These are phyloP conservation scores for Drosophila flavopinicola DNA, from an alignment of 2,888 invertebrate genomes.

Conservation along the genomic window DNA sequence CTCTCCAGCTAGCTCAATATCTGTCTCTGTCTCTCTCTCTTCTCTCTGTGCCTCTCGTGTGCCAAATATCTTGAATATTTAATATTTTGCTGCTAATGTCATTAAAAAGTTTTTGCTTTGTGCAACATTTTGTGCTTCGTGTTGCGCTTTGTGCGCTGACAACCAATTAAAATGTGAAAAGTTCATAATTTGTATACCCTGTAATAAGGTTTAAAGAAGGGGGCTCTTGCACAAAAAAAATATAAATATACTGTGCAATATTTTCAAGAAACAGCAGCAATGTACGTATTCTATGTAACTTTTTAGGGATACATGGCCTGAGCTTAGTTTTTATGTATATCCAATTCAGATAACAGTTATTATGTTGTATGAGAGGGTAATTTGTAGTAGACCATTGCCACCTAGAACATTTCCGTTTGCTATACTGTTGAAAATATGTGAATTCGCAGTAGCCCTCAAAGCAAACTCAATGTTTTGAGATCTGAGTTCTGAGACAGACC, in stretches of 20 bases:
- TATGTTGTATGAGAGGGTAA: not conserved
- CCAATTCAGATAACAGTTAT: too few relatives aligned
- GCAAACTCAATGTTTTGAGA: not conserved
- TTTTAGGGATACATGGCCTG: too few relatives aligned
- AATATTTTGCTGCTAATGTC: constrained; percentile 64
- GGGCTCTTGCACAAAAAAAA: too few relatives aligned
- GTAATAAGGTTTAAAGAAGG: not conserved
- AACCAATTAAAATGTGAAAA: constrained; percentile 67
- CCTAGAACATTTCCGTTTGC: not conserved
- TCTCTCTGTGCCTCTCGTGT: not conserved
- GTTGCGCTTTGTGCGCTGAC: constrained; percentile 43
- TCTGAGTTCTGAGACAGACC: too few relatives aligned
- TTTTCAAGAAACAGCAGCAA: too few relatives aligned
- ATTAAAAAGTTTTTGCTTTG: constrained; percentile 73
- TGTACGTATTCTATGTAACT: too few relatives aligned
- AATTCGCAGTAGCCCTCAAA: not conserved
- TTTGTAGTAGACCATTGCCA: not conserved
- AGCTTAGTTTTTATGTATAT: too few relatives aligned
- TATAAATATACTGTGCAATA: too few relatives aligned
- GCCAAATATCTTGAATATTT: constrained; percentile 51
- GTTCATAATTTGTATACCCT: constrained; percentile 44
- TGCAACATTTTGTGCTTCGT: constrained; percentile 44
- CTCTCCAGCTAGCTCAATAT: not conserved
- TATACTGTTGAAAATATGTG: not conserved
- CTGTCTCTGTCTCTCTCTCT: not conserved